Evolutionary conservation across 2,797 vertebrate species (phyloP), one percentile per base, ranked within the genome.

Genomic region (Peromyscus eremicus): DNA sequence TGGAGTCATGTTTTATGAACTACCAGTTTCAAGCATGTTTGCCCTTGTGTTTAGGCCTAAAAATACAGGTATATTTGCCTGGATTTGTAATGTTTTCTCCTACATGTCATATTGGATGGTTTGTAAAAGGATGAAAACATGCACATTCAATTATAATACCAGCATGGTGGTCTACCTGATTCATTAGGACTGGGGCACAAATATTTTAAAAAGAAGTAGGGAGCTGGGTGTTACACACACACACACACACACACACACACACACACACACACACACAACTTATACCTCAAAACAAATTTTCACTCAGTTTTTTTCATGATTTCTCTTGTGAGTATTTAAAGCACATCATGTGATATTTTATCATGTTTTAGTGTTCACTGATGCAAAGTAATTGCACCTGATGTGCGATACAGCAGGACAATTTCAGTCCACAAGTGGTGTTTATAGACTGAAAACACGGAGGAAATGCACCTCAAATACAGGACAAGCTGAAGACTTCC

Each of bases 371-470:
- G 7, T 37, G 7, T 80, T 70, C 52, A 80, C n/a, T 62, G 81
- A 40, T 23, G 10, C 14, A 13, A n/a, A 70, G 40, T 49, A 43
- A 49, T 34, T 49, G 29, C 6, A 13, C n/a, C 60, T 87, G 60
- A 19, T 40, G 23, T 40, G 11, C 6, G 3, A 11, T 29, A 16
- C 8, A 21, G 13, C 14, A 13, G 5, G 25, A 52, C 52, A 85
- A 21, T 16, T 71, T 80, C 5, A 46, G 49, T 55, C 34, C 29
- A 81, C 32, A 73, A 57, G 29, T 75, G 43, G 73, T n/a, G 32
- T 49, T 92, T 83, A 71, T 9, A 46, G 49, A 57, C 19, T 64
- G 76, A 79, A 91, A 96, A 95, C 89, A 55, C 81, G 46, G 40
- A 94, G 66, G 23, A 89, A 84, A 85, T 6, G 57, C 77, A 79